Evolutionary conservation across 2,888 invertebrate species (phyloP), one percentile per base, ranked within the genome.

Genomic region (Eupithecia insigniata): DNA sequence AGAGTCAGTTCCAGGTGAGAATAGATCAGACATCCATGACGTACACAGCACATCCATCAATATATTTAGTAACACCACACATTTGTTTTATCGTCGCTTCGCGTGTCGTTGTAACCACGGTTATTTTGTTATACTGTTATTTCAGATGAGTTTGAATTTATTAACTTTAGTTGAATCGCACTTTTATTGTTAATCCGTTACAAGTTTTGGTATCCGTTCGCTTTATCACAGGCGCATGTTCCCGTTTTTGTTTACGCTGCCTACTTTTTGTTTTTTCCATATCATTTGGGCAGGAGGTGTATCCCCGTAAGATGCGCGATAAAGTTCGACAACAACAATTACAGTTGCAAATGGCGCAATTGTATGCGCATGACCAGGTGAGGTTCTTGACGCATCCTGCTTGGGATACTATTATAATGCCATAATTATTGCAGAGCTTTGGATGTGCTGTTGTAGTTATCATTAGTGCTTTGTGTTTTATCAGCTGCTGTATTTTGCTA

Each of bases 261-360:
- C 90, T 92, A 92, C 92, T 92, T 93, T 94, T 93, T 93, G 91
- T 92, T 93, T 94, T 91, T 93, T 93, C 91, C 92, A 93, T 93
- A 92, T 94, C 91, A 92, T 94, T 94, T 93, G 94, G 94, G 95
- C 96, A 96, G 96, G 96, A 96, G 95, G 96, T 95, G 95, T 96
- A 96, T 95, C 96, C 96, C 89, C 96, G 96, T 95, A 96, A 96
- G 96, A 96, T 96, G 96, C 96, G 96, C 92, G 96, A 96, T 95
- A 95, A 96, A 95, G 96, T 96, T 89, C 96, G 96, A 91, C 95
- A 96, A 94, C 95, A 95, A 91, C 94, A 95, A 94, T 95, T 95
- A 89, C 93, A 95, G 94, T 94, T 95, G 86, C 94, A 95, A 94
- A 94, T 94, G 93, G 94, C 93, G 90, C 94, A 93, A 89, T 92